Evolutionary conservation across 2,888 invertebrate species (phyloP).

Genomic region (Acleris holmiana): DNA sequence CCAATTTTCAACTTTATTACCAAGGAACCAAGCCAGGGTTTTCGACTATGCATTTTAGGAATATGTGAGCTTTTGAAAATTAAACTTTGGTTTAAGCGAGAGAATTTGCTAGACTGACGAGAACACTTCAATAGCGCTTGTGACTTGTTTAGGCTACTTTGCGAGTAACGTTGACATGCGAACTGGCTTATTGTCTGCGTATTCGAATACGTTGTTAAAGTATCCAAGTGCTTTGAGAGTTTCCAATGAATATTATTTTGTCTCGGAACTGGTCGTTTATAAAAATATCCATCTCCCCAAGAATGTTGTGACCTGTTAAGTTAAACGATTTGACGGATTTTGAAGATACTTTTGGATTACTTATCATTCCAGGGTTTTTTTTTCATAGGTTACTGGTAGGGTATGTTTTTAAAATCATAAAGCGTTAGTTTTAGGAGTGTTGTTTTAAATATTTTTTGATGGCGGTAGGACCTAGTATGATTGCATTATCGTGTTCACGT

Average conservation of each 20-base stretch:
- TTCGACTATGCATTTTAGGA: neutral
- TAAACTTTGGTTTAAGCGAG: neutral
- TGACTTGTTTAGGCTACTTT: constrained; percentile 7
- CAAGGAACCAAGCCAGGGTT: neutral
- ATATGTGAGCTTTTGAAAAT: neutral
- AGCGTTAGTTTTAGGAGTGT: no score
- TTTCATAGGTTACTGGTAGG: no score
- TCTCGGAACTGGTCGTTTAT: neutral
- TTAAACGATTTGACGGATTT: no score
- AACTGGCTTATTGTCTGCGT: constrained; percentile 11
- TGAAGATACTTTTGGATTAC: no score
- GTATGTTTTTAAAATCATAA: no score
- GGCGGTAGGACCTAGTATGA: no score
- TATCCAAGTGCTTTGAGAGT: neutral
- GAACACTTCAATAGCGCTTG: constrained; percentile 4
- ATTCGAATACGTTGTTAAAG: neutral
- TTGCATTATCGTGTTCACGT: no score
- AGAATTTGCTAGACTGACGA: constrained; percentile 17
- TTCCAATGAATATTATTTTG: neutral
- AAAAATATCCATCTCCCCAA: neutral
- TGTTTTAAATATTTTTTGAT: no score
- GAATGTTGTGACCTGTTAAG: no score
- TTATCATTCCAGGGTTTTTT: no score
- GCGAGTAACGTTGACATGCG: constrained; percentile 12
- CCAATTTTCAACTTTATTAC: neutral